Evolutionary conservation across 2,797 vertebrate species (phyloP).

Genomic region (Scleropages formosus): DNA sequence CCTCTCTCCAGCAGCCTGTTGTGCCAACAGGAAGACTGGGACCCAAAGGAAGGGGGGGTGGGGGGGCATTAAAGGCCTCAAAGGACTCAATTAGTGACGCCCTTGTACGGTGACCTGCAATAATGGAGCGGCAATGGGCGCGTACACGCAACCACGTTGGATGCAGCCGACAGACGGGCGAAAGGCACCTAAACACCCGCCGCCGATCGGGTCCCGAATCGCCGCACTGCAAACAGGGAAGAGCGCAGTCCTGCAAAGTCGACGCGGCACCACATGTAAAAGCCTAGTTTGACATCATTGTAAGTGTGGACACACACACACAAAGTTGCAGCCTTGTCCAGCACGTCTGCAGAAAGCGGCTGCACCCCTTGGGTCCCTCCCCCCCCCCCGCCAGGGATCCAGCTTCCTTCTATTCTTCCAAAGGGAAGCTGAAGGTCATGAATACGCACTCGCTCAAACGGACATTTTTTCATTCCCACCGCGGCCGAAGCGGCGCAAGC

Average conservation of each 20-base stretch:
- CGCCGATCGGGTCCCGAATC: background rate
- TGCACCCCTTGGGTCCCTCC: background rate
- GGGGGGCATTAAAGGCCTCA: background rate
- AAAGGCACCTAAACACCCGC: no score
- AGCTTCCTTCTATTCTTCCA: conserved; percentile 29
- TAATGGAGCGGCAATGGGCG: conserved; percentile 9
- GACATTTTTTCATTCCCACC: no score
- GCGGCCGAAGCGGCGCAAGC: no score
- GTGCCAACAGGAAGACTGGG: background rate
- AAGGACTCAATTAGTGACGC: background rate
- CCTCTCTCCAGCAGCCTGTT: conserved; percentile 12
- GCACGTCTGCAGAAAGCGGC: background rate
- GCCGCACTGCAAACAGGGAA: background rate
- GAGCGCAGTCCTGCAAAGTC: background rate
- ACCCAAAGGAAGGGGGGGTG: background rate
- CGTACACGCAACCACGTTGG: background rate
- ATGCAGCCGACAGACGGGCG: background rate
- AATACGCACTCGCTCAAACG: background rate
- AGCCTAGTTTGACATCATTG: background rate
- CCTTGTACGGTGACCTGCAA: background rate
- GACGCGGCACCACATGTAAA: background rate
- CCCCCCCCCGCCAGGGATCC: background rate
- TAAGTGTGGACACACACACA: background rate
- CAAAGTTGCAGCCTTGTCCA: no score
- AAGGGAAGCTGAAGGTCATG: background rate